Base-by-base conservation (phyloP, 1,140 invertebrate genomes). In the Schmidtea mediterranea region DNA sequence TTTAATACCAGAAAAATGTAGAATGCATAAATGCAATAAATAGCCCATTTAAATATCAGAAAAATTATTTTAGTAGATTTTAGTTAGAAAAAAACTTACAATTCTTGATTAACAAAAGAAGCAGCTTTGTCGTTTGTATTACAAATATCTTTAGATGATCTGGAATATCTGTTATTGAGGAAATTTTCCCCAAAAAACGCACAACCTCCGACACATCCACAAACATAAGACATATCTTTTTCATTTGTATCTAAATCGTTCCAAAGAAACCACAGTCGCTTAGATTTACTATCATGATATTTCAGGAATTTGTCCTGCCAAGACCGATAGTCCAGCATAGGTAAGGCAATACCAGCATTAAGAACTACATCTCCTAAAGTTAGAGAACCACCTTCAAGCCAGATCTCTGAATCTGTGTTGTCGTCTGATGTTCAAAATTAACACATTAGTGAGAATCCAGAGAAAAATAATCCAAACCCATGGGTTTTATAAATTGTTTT, bases 251-350 rank as follows among this genome's bases (percentile, higher is more conserved):
- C 43, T 56, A 78, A 75, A 52, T 69, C 70, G 1, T 76, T 73
- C 86, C 87, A 95, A 1, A 95, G 63, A 60, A 95, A 94, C 81
- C 83, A 89, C 8, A 97, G 67, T 51, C 82, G 72, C 62, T 82
- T 84, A 0, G 76, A 77, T 52, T 75, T 73, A 32, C 76, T 74
- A 65, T 97, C 90, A 58, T 97, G 86, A 10, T 75, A 71, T 58
- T 76, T 77, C 13, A 95, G 64, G 66, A 83, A 90, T 43, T 55
- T 13, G 9, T 24, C 21, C 22, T 45, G 43, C 43, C 15, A 21
- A 9, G 15, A 13, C 9, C 21, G 15, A 24, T 15, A 19, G 22
- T 19, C 21, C 2, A 45, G 13, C 15, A 19, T 21, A 8, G 15
- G 15, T 5, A 21, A 21, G 8, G 43, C 43, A 3, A 45, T 45